phyloP scores from a whole-genome alignment of 2,888 invertebrate genomes.

The Trichogramma evanescens region DNA sequence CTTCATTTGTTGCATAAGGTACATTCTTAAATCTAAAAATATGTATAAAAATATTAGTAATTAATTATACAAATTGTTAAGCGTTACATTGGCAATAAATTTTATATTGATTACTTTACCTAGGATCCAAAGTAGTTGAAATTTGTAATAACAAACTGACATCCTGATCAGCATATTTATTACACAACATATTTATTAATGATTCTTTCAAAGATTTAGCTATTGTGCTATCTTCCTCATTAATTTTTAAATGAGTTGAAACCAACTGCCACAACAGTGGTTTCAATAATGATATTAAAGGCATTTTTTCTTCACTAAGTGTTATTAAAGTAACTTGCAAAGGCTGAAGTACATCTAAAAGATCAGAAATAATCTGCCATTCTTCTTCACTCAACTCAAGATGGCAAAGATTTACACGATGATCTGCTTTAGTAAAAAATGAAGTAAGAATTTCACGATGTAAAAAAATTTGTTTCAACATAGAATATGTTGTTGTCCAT shows the following conservation, averaged over 20 bases:
- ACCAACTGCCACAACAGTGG: conserved; percentile 50
- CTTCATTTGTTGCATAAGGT: conserved; percentile 47
- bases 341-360: conserved; percentile 47
- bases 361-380: conserved; percentile 47
- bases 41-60: not conserved
- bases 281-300: conserved; percentile 49
- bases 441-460: conserved; percentile 40
- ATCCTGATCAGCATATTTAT: conserved; percentile 42
- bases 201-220: conserved; percentile 44
- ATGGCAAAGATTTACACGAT: conserved; percentile 37
- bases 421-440: conserved; percentile 40
- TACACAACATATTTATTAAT: conserved; percentile 43
- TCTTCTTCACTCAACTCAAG: conserved; percentile 42
- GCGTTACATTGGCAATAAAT: not conserved
- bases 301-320: conserved; percentile 49
- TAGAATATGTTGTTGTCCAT: conserved; percentile 49
- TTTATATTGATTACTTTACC: conserved; percentile 30
- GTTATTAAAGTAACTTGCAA: conserved; percentile 51
- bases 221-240: conserved; percentile 41
- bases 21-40: conserved; percentile 46
- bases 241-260: conserved; percentile 46
- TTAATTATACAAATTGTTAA: not conserved
- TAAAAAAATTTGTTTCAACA: conserved; percentile 46
- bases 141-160: conserved; percentile 46
- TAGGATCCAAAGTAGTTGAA: conserved; percentile 49